These are phyloP conservation scores for Parotocinclus haroldoi DNA, from an alignment of 2,797 vertebrate genomes.

Conservation along the genomic window DNA sequence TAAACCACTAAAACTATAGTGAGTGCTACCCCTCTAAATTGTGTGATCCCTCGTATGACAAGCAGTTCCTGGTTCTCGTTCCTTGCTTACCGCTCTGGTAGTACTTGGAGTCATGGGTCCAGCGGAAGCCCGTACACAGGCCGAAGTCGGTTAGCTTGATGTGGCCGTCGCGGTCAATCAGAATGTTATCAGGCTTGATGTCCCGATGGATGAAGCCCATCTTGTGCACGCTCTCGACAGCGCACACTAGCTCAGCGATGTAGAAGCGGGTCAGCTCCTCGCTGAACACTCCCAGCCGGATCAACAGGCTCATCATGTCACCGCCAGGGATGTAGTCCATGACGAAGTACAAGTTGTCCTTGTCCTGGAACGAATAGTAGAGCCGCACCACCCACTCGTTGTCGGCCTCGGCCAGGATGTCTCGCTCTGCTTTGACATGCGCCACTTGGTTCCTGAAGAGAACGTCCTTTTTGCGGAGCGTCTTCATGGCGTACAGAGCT, in stretches of 20 bases:
- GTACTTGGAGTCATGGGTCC: slow-evolving; percentile 98
- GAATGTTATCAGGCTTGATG: slow-evolving; percentile 98
- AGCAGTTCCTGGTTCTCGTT: too few relatives aligned
- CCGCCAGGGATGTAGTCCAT: slow-evolving; percentile 99
- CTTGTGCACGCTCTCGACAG: slow-evolving; percentile 97
- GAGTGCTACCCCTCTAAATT: too few relatives aligned
- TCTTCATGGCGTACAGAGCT: slow-evolving; percentile 95
- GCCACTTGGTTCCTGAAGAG: slow-evolving; percentile 95
- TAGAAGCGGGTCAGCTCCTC: slow-evolving; percentile 96
- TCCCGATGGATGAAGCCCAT: slow-evolving; percentile 99
- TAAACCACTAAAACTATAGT: too few relatives aligned
- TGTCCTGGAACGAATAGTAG: slow-evolving; percentile 98
- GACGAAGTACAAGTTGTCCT: slow-evolving; percentile 96
- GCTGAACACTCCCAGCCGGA: slow-evolving; percentile 91
- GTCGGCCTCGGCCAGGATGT: slow-evolving; percentile 96
- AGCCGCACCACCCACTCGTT: slow-evolving; percentile 98
- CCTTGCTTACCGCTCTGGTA: slow-evolving; percentile 90
- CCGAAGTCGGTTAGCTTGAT: slow-evolving; percentile 98
- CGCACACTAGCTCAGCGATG: slow-evolving; percentile 93
- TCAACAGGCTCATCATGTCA: slow-evolving; percentile 98
- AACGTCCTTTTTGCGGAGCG: slow-evolving; percentile 95
- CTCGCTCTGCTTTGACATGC: slow-evolving; percentile 95
- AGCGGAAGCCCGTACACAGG: slow-evolving; percentile 96
- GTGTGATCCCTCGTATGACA: too few relatives aligned
- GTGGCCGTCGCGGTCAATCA: slow-evolving; percentile 95